Conservation (phyloP, 1,140 invertebrate species). For the Trachelipus rathkii region DNA sequence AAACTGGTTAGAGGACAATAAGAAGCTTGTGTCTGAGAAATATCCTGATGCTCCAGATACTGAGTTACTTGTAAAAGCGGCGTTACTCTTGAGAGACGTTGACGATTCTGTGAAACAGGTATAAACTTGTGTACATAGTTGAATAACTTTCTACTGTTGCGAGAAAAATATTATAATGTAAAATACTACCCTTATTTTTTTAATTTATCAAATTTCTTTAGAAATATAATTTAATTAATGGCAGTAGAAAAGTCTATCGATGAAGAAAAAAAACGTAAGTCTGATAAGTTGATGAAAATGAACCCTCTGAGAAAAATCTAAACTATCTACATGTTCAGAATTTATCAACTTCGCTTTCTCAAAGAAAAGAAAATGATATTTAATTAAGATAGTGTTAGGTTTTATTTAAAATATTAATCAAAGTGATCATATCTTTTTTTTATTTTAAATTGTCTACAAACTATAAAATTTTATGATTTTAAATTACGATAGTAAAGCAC, state of each 20-base stretch:
- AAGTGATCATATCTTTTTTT: no score
- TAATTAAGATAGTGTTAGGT: not conserved
- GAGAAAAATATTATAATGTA: not conserved
- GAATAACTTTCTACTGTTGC: no score
- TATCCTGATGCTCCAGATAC: slow-evolving; percentile 25
- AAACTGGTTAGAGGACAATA: slow-evolving; percentile 41
- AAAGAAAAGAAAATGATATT: not conserved
- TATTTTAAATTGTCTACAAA: no score
- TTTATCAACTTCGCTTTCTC: not conserved
- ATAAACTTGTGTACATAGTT: no score
- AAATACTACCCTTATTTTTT: not conserved
- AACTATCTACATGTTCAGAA: not conserved
- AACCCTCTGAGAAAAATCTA: not conserved
- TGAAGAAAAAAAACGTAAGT: not conserved
- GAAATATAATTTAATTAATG: slow-evolving; percentile 5
- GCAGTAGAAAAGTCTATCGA: not conserved
- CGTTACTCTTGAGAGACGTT: slow-evolving; percentile 39
- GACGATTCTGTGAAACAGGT: slow-evolving; percentile 37
- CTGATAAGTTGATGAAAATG: not conserved
- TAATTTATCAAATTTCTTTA: not conserved
- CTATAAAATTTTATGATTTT: no score
- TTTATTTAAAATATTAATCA: no score
- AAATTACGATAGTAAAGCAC: no score
- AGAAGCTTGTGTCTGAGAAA: slow-evolving; percentile 24
- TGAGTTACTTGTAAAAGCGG: slow-evolving; percentile 34